Conservation (phyloP, 2,113 vertebrate genomes). For the Cettia cetti region DNA sequence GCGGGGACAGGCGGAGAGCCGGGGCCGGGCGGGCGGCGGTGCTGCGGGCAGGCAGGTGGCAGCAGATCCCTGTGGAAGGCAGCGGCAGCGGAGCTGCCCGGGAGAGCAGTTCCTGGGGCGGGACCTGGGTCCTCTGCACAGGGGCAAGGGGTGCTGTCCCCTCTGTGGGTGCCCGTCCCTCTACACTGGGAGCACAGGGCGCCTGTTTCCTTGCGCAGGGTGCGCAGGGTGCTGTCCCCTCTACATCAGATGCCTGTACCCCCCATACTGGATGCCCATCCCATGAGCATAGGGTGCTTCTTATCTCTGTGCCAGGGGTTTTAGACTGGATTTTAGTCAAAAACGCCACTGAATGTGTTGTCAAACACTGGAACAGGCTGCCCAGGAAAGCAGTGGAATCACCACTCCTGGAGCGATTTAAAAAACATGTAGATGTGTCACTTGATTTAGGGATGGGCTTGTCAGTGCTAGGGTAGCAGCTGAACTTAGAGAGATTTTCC, state of each 20-base stretch:
- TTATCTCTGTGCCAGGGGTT: neutral
- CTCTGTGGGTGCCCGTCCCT: neutral
- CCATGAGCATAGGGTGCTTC: too few relatives aligned
- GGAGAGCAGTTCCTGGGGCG: neutral
- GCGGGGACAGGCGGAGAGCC: neutral
- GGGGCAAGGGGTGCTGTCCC: neutral
- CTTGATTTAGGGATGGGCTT: neutral
- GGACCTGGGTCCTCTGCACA: too few relatives aligned
- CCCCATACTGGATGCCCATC: too few relatives aligned
- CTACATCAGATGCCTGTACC: neutral
- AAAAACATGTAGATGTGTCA: neutral
- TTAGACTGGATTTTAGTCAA: neutral
- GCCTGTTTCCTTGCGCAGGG: neutral
- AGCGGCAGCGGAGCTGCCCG: neutral
- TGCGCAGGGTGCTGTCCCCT: too few relatives aligned
- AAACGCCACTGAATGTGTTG: neutral
- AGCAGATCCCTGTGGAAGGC: slow-evolving; percentile 9
- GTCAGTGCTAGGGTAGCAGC: neutral
- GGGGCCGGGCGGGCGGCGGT: neutral
- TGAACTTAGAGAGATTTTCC: neutral
- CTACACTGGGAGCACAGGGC: neutral
- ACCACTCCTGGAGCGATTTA: neutral
- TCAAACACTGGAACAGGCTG: neutral
- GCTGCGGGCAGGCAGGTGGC: slow-evolving; percentile 32
- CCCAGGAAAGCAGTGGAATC: neutral